These are phyloP conservation scores for Drosophila baimaii DNA, from an alignment of 1,140 invertebrate species.

Conservation along the genomic window DNA sequence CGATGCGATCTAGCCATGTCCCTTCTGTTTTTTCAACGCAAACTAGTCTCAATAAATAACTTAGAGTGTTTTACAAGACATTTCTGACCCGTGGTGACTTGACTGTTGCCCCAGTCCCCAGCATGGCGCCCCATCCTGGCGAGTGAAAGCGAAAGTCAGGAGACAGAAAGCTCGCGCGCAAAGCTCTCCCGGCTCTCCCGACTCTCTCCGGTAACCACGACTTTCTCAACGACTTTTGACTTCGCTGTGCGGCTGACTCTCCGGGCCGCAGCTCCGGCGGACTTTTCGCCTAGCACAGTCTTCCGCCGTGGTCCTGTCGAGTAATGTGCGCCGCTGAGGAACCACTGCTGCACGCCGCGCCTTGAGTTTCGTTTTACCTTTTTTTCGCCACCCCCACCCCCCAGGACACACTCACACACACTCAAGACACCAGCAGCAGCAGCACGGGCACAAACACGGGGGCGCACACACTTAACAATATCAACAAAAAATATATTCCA, in stretches of 20 bases:
- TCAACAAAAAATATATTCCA: constrained; percentile 37
- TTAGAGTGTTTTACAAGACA: too few species aligned
- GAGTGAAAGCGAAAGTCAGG: constrained; percentile 65
- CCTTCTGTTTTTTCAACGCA: too few species aligned
- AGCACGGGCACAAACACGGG: constrained; percentile 15
- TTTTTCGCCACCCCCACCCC: constrained; percentile 54
- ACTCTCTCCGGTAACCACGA: background rate
- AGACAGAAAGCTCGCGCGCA: constrained; percentile 21
- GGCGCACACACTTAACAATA: constrained; percentile 40
- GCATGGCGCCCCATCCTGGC: background rate
- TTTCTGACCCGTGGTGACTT: constrained; percentile 2
- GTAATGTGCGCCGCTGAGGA: constrained; percentile 74
- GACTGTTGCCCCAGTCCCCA: constrained; percentile 1
- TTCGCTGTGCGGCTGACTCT: constrained; percentile 38
- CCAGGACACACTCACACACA: constrained; percentile 32
- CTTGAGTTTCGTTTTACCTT: constrained; percentile 71
- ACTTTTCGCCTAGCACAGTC: constrained; percentile 68
- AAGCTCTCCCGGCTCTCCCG: constrained; percentile 8
- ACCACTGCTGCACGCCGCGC: constrained; percentile 64
- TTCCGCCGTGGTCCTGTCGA: constrained; percentile 77
- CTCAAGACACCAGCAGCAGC: constrained; percentile 17
- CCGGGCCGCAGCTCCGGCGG: constrained; percentile 35
- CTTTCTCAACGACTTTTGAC: constrained; percentile 44
- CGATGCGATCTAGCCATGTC: too few species aligned
- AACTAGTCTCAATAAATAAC: too few species aligned